These are phyloP conservation scores for Chloroceryle aenea DNA, from an alignment of 2,113 vertebrate species.

Conservation along the genomic window DNA sequence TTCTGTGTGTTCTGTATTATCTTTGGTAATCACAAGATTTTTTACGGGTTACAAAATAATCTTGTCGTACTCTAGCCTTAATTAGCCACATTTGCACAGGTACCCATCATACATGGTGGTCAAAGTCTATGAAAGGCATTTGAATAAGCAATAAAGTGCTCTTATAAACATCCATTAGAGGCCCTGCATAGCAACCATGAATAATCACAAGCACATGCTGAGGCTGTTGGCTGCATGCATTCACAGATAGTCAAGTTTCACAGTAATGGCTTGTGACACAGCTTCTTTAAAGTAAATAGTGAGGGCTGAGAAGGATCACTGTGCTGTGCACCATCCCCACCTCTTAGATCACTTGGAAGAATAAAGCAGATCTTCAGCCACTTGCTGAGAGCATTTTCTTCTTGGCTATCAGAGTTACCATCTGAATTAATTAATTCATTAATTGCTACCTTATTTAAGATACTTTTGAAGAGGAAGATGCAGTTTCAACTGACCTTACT, in stretches of 20 bases:
- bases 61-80: neutral
- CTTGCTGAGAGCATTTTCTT: neutral
- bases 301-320: neutral
- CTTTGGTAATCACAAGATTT: neutral
- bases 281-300: neutral
- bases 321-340: neutral
- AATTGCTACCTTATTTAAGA: constrained; percentile 37
- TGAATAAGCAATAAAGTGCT: neutral
- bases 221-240: neutral
- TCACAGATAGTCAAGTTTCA: neutral
- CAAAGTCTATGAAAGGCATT: neutral
- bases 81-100: neutral
- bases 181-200: neutral
- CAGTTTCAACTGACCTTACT: constrained; percentile 62
- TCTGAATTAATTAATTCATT: neutral
- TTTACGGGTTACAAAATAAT: neutral
- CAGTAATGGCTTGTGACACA: neutral
- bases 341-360: neutral
- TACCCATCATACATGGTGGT: neutral
- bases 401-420: neutral
- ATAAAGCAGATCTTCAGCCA: neutral
- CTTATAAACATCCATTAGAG: neutral
- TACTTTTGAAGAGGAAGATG: constrained; percentile 36
- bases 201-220: neutral
- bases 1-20: accelerated